phyloP scores from a whole-genome alignment of 2,113 vertebrate genomes.

The Mellivora capensis region DNA sequence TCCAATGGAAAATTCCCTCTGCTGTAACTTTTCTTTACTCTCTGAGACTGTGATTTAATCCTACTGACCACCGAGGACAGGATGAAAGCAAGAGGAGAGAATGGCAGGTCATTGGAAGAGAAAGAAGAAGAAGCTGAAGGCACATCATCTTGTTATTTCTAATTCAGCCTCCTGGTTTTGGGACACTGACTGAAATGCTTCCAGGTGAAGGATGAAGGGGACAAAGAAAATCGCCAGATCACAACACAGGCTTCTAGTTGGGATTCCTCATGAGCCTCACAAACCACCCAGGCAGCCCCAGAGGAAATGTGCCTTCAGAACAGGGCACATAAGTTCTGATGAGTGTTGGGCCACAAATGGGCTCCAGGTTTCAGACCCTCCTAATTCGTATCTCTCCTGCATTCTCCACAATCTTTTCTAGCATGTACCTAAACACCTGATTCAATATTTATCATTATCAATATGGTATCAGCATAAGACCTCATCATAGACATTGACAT shows the following conservation, averaged over 20 bases:
- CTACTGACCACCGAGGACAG: background rate
- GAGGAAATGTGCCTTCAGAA: background rate
- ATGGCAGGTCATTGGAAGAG: background rate
- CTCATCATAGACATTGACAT: background rate
- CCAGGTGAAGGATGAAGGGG: background rate
- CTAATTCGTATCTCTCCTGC: rapidly evolving
- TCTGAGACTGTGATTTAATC: constrained; percentile 11
- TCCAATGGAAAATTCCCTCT: background rate
- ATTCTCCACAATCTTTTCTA: background rate
- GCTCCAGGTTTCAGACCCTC: background rate
- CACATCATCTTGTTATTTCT: background rate
- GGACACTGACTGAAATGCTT: background rate
- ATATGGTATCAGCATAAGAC: background rate
- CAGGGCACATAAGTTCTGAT: background rate
- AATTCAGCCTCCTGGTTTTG: background rate
- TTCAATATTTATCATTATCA: background rate
- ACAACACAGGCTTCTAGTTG: background rate
- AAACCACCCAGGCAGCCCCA: background rate
- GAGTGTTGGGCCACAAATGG: background rate
- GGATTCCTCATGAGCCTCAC: background rate
- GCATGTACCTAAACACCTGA: background rate
- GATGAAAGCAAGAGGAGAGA: background rate
- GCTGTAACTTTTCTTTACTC: constrained; percentile 18
- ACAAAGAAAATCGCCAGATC: background rate
- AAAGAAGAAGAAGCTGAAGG: background rate